These are phyloP conservation scores for Acheta domesticus DNA, from an alignment of 2,888 invertebrate species.

Conservation along the genomic window DNA sequence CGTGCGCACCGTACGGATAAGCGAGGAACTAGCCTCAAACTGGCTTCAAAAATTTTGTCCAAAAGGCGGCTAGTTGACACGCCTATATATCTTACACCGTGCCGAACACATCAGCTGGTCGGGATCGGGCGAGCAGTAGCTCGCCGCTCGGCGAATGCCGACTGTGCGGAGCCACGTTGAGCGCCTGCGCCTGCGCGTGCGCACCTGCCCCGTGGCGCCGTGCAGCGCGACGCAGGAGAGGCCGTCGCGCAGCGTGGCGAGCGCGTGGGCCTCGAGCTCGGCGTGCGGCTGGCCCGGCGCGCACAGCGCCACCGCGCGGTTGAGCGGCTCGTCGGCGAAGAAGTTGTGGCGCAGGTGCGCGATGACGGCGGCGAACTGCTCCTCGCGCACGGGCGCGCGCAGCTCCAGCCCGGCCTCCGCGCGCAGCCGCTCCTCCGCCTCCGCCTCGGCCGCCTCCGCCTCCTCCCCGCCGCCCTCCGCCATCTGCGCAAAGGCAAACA, in stretches of 20 bases:
- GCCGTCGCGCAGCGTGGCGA: slow-evolving; percentile 68
- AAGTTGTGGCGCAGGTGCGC: slow-evolving; percentile 57
- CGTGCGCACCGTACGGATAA: no score
- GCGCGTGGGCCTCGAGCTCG: slow-evolving; percentile 69
- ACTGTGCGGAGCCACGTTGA: no score
- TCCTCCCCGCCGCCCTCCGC: neutral
- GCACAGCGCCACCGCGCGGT: slow-evolving; percentile 70
- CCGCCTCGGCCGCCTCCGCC: neutral
- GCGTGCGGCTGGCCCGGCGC: slow-evolving; percentile 65
- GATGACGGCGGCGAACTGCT: slow-evolving; percentile 61
- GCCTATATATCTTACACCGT: no score
- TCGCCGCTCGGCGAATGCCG: no score
- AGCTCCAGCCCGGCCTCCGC: neutral
- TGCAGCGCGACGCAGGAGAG: slow-evolving; percentile 67
- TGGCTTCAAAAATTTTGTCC: no score
- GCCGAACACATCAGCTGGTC: no score
- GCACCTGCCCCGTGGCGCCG: slow-evolving; percentile 60
- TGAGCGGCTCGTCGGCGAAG: slow-evolving; percentile 81
- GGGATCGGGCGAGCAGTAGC: no score
- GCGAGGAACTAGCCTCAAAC: no score
- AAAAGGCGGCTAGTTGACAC: no score
- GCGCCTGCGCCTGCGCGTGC: no score
- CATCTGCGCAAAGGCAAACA: neutral
- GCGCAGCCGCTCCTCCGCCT: neutral
- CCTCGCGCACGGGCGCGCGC: slow-evolving; percentile 45